Base-by-base conservation (phyloP, 2,797 vertebrate genomes). In the Gorsachius magnificus region DNA sequence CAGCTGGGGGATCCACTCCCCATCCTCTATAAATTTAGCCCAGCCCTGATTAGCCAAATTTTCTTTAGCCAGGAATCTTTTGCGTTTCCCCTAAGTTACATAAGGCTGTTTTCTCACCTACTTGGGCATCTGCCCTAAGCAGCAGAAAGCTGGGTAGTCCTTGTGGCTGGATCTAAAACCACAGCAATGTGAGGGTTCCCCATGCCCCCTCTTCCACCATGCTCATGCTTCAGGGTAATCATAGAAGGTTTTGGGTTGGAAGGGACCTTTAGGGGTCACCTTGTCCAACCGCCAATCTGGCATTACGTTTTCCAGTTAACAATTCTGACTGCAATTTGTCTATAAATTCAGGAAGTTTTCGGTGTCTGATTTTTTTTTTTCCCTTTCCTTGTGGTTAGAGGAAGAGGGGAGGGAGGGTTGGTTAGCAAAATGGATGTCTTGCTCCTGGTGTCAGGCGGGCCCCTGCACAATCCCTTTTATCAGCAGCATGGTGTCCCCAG, bases 401-500 rank as follows among this genome's bases (percentile, higher is more conserved):
- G 70, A 64, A 74, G 16, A 78, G 29, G 12, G 29, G 50, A 75
- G 10, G 16, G n/a, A 10, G 35, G 71, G 15, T 4, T 80, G 57
- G 18, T 83, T 71, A 35, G 20, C 6, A 1, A 78, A 83, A 83
- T 50, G 54, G 43, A 10, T 54, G 31, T 65, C 80, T 83, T 74
- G 56, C 22, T 94, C 36, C 43, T 69, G 68, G 64, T 93, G 90
- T 87, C 56, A 74, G 68, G 45, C 58, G 82, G 91, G 58, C 35
- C 61, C 13, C 29, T 0, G 0, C 1, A 0, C 53, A 38, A 21
- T 54, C 56, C 19, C 63, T 70, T 92, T 93, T 92, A 85, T 85
- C 94, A 69, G 88, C 57, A 58, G 20, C 66, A 33, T 95, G 88
- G 68, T 81, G 78, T 80, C 77, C 46, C 90, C 93, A 94, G 88